A percentile compares a stretch with the other conserved stretches of the same genome.
These are phyloP conservation scores for Mixornis gularis DNA, from an alignment of 2,113 vertebrate species.

Conservation along the genomic window DNA sequence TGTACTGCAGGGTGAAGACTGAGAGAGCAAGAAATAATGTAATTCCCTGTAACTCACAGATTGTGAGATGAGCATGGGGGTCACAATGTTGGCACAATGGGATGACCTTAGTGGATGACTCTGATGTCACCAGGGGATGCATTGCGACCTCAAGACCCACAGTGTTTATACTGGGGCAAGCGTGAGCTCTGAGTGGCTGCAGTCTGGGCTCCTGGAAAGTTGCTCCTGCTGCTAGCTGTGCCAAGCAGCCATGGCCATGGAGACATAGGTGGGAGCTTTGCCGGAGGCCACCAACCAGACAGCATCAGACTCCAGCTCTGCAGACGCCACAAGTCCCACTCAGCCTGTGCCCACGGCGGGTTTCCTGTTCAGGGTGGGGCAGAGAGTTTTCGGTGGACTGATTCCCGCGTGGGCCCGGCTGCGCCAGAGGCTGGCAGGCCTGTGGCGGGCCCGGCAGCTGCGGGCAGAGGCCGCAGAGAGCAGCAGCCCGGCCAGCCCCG, in stretches of 20 bases:
- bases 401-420: background rate
- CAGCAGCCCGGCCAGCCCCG: background rate
- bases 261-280: no score
- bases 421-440: background rate
- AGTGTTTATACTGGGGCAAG: background rate
- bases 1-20: no score
- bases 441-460: accelerated
- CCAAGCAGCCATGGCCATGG: background rate
- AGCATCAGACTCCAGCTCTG: accelerated
- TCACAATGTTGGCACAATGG: background rate
- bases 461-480: background rate
- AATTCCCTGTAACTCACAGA: background rate
- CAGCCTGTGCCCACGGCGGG: no score
- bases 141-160: background rate
- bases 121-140: no score
- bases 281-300: background rate
- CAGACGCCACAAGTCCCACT: accelerated
- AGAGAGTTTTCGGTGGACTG: background rate
- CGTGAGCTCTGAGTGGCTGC: accelerated
- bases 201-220: background rate
- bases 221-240: background rate
- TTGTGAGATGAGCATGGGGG: background rate
- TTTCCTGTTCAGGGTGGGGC: background rate
- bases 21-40: background rate
- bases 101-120: background rate